Base-by-base conservation (phyloP, 2,113 vertebrate species). In the Urocynchramus pylzowi region DNA sequence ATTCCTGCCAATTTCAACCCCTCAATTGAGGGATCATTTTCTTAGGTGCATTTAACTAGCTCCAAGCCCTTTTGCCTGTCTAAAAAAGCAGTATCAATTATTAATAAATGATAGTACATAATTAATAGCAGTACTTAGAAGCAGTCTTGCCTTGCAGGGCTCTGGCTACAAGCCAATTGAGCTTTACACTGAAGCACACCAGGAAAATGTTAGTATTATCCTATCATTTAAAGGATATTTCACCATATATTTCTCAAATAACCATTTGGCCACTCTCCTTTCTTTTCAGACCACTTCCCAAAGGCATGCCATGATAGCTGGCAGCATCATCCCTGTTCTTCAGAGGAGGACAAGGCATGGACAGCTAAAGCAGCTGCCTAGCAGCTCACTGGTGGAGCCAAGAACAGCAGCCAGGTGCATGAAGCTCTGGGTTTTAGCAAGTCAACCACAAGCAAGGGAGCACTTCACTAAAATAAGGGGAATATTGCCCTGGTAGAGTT, bases 1-100 rank as follows among this genome's bases (percentile, higher is more conserved):
- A 6, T 27, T 73, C 68, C 50, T 56, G 61, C n/a, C 19, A 5
- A 47, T 82, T 79, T 47, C 82, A 76, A 39, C 18, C n/a, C 21
- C 49, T 90, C 10, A 2, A 7, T 42, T 11, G 4, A 57, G 15
- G 59, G 39, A 53, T 60, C 1, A 0, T 77, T 87, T 90, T 68
- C 69, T 71, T 41, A 44, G 33, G 69, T 13, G 56, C 39, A 24
- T 76, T 88, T 78, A 77, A 73, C 57, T 39, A 91, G 33, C 50
- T 86, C 49, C 35, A 68, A 95, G 65, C 24, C 65, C 9, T n/a
- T 86, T 4, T 64, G 39, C n/a, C 60, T 11, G 3, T 20, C 67
- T 80, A 57, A 82, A 80, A 94, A 92, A 71, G 27, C 61, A 81
- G 3, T 52, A 76, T 96, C n/a, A 79, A 95, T 95, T 92, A 96